phyloP scores from a whole-genome alignment of 2,113 vertebrate species.

The Stegastes partitus region DNA sequence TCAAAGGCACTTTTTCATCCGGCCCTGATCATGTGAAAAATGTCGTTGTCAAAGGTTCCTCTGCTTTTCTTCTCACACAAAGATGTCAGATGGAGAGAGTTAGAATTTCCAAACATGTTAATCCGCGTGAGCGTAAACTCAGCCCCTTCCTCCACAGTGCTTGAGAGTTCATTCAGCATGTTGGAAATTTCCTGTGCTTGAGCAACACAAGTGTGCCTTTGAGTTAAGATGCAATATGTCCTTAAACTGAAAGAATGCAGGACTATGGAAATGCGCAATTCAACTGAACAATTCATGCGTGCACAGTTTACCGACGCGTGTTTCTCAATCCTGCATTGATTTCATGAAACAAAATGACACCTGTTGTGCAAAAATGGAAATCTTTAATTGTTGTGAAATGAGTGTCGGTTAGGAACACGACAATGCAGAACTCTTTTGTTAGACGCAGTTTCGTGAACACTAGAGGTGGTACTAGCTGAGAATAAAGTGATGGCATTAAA shows the following conservation, averaged over 20 bases:
- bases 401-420: conserved; percentile 19
- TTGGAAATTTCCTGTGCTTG: conserved; percentile 74
- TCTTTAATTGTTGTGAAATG: conserved; percentile 51
- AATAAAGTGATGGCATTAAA: conserved; percentile 10
- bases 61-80: conserved; percentile 84
- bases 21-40: conserved; percentile 86
- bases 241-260: conserved; percentile 47
- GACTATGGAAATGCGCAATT: conserved; percentile 58
- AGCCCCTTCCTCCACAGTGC: conserved; percentile 70
- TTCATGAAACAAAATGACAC: conserved; percentile 62
- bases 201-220: conserved; percentile 74
- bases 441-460: neutral
- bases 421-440: conserved; percentile 23
- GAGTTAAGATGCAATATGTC: conserved; percentile 68
- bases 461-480: neutral
- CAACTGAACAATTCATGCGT: conserved; percentile 34
- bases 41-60: conserved; percentile 83
- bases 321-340: conserved; percentile 50
- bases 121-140: conserved; percentile 79
- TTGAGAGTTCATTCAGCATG: conserved; percentile 68
- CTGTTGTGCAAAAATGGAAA: conserved; percentile 68
- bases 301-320: conserved; percentile 13
- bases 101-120: conserved; percentile 86
- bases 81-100: conserved; percentile 85
- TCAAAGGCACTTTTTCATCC: conserved; percentile 85